A percentile compares a stretch with the other conserved stretches of the same genome.
phyloP scores from a whole-genome alignment of 2,797 vertebrate genomes.

The Clarias platycephalus region DNA sequence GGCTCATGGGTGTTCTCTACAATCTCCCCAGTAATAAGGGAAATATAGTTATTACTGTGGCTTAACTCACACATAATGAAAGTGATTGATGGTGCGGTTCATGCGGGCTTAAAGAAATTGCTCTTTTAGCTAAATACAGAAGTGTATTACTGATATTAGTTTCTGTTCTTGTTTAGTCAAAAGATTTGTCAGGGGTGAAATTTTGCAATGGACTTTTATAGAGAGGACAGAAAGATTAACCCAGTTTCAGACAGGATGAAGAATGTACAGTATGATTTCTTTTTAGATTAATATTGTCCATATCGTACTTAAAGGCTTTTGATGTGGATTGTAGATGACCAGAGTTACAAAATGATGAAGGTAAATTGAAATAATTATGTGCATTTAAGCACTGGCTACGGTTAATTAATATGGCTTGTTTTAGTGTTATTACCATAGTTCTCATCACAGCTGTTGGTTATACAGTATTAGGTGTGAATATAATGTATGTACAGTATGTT shows the following conservation, averaged over 20 bases:
- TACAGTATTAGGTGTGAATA: background rate
- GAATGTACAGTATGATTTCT: background rate
- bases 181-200: background rate
- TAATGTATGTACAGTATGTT: background rate
- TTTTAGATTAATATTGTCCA: background rate
- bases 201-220: conserved; percentile 1
- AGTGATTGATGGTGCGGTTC: conserved; percentile 38
- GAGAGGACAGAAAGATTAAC: background rate
- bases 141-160: conserved; percentile 13
- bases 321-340: background rate
- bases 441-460: background rate
- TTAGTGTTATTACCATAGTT: background rate
- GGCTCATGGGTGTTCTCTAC: conserved; percentile 73
- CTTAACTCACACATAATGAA: conserved; percentile 65
- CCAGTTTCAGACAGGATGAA: background rate
- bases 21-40: conserved; percentile 59
- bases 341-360: background rate
- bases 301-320: background rate
- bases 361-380: background rate
- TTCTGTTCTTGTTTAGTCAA: conserved; percentile 20
- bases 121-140: conserved; percentile 6
- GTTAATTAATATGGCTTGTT: background rate
- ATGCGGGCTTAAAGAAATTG: conserved; percentile 1
- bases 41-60: conserved; percentile 66
- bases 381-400: background rate